These are phyloP conservation scores for Idaea dimidiata DNA, from an alignment of 2,888 invertebrate species.

Conservation along the genomic window DNA sequence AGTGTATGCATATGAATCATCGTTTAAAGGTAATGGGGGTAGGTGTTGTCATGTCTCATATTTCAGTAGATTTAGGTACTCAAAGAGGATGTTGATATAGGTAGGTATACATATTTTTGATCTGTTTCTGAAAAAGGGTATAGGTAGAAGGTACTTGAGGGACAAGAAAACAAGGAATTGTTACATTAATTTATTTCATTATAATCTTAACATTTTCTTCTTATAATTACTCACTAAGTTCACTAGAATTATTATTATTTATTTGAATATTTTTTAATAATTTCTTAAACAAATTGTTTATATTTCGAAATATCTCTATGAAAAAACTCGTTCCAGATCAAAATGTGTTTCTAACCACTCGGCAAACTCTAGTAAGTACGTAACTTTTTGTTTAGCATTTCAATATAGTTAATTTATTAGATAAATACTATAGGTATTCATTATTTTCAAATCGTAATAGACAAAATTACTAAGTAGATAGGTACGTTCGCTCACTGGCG, in stretches of 20 bases:
- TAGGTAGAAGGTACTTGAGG: too few species aligned
- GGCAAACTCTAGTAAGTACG: conserved; percentile 30
- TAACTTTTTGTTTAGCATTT: conserved; percentile 33
- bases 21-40: too few species aligned
- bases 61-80: too few species aligned
- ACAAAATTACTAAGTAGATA: conserved; percentile 37
- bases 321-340: conserved; percentile 68
- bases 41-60: too few species aligned
- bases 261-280: conserved; percentile 71
- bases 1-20: too few species aligned
- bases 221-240: conserved; percentile 75
- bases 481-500: conserved; percentile 6
- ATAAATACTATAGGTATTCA: conserved; percentile 9
- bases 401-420: conserved; percentile 14
- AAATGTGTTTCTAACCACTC: conserved; percentile 47
- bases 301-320: conserved; percentile 65
- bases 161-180: conserved; percentile 27
- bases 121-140: too few species aligned
- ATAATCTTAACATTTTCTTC: conserved; percentile 77
- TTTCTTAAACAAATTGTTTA: conserved; percentile 70
- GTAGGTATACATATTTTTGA: too few species aligned
- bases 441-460: conserved; percentile 26
- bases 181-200: conserved; percentile 73
- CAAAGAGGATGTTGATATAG: too few species aligned
- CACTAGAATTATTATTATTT: conserved; percentile 65